Evolutionary conservation across 92 coral and sea anemone genomes (phyloP).

Genomic region (Phenganax stokvisi): DNA sequence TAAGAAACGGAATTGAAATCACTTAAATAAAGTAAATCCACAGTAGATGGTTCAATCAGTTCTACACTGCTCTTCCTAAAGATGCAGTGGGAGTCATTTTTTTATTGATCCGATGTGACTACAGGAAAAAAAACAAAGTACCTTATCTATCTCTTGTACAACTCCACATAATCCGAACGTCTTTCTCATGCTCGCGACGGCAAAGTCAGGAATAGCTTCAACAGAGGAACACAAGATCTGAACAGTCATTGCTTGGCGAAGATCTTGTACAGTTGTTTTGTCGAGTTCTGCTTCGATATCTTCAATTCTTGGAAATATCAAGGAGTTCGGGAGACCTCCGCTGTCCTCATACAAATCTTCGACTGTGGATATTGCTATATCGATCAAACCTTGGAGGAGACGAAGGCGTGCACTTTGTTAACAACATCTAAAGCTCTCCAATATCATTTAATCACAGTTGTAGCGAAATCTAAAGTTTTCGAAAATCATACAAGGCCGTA

Average conservation of each 20-base stretch:
- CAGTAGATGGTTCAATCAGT: no score
- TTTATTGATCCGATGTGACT: background rate
- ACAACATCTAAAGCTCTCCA: background rate
- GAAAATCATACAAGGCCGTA: background rate
- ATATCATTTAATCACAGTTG: no score
- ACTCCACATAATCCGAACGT: slow-evolving; percentile 81
- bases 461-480: background rate
- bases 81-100: background rate
- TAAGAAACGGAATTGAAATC: background rate
- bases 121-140: background rate
- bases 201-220: slow-evolving; percentile 62
- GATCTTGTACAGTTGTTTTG: slow-evolving; percentile 62
- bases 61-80: background rate
- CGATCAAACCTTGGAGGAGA: slow-evolving; percentile 66
- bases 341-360: slow-evolving; percentile 90
- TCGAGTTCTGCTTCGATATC: slow-evolving; percentile 87
- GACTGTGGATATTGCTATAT: slow-evolving; percentile 86
- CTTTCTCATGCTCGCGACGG: slow-evolving; percentile 88
- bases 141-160: slow-evolving; percentile 78
- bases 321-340: slow-evolving; percentile 79
- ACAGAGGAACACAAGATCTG: slow-evolving; percentile 51
- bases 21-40: no score
- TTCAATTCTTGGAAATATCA: slow-evolving; percentile 75
- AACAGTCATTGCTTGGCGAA: slow-evolving; percentile 74
- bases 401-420: background rate